Evolutionary conservation across 2,113 vertebrate species (phyloP).

Genomic region (Chauna torquata): DNA sequence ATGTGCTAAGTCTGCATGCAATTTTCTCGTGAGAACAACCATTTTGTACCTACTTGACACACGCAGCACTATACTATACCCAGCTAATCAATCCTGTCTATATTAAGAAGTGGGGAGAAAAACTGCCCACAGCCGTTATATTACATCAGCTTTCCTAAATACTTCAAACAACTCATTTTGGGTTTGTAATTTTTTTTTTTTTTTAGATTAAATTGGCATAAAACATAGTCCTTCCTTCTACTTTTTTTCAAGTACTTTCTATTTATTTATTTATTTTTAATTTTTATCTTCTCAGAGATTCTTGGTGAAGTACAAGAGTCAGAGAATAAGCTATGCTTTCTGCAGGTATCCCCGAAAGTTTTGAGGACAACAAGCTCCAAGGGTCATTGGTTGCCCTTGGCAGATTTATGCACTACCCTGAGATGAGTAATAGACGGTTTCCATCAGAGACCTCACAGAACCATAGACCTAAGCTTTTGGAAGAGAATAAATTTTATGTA

Average conservation of each 20-base stretch:
- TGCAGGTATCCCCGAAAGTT: background rate
- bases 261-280: background rate
- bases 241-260: background rate
- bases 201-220: slow-evolving; percentile 28
- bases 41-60: slow-evolving; percentile 70
- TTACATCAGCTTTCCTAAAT: slow-evolving; percentile 60
- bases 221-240: slow-evolving; percentile 9
- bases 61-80: slow-evolving; percentile 29
- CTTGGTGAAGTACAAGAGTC: background rate
- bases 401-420: background rate
- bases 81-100: slow-evolving; percentile 64
- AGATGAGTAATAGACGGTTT: background rate
- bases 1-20: slow-evolving; percentile 64
- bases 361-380: background rate
- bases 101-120: slow-evolving; percentile 57
- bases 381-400: background rate
- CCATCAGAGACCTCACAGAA: background rate
- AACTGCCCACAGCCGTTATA: slow-evolving; percentile 58
- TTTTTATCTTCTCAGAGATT: background rate
- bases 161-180: slow-evolving; percentile 48
- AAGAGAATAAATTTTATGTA: background rate
- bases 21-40: slow-evolving; percentile 70
- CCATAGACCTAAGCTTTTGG: background rate
- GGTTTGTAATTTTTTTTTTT: background rate
- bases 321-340: background rate